Conservation (phyloP, 2,113 vertebrate genomes). For the Gallinago paraguaiae region DNA sequence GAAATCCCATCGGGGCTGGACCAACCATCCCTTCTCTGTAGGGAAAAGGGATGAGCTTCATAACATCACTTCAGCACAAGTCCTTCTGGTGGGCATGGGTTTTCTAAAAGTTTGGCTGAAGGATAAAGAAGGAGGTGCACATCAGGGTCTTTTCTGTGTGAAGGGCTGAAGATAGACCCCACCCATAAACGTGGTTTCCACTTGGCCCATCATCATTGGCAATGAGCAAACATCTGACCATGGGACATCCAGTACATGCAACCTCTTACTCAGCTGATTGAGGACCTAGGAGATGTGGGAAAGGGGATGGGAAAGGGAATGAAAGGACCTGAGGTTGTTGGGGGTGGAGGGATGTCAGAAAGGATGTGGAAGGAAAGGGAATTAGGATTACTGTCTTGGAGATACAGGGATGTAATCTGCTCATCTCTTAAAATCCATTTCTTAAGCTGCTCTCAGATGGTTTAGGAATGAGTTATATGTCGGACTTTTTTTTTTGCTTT, state of each 20-base stretch:
- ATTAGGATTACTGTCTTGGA: background rate
- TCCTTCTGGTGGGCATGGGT: background rate
- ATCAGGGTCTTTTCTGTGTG: background rate
- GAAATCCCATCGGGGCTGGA: background rate
- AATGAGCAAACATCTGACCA: background rate
- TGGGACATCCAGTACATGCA: too few species aligned
- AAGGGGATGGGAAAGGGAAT: background rate
- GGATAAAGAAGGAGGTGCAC: background rate
- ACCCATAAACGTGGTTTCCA: background rate
- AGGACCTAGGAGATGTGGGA: background rate
- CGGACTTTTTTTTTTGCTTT: background rate
- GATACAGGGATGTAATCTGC: background rate
- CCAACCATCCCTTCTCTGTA: background rate
- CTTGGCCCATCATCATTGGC: accelerated
- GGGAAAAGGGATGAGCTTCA: background rate
- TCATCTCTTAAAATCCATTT: background rate
- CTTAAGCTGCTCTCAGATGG: background rate
- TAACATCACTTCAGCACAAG: background rate
- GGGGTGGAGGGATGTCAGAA: background rate
- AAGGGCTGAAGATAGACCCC: background rate
- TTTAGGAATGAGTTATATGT: background rate
- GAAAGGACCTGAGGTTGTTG: background rate
- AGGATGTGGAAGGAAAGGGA: background rate
- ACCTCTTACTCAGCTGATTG: background rate
- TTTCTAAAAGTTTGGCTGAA: background rate